Base-by-base conservation (phyloP, 2,888 invertebrate genomes). In the Ormyrus thymus region DNA sequence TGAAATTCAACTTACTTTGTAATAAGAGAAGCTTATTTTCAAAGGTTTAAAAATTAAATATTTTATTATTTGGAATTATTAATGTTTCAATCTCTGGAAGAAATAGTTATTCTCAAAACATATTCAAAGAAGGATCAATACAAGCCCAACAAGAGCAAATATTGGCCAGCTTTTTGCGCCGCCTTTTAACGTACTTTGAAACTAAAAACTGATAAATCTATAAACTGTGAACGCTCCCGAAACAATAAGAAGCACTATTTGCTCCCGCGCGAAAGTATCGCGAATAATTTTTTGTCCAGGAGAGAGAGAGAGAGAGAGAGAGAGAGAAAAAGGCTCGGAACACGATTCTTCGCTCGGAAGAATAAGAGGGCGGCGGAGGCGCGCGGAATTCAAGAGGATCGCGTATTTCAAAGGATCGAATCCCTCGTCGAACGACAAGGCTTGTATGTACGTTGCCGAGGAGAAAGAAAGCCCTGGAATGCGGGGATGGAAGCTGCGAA, bases 371-470 rank as follows among this genome's bases (percentile, higher is more conserved):
- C 45, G 71, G 7, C 56, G 68, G 29, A 13, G 45, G 13, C 61
- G 59, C 62, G 68, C 48, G 62, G 43, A 70, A 70, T 62, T 75
- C 75, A 68, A 66, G 75, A 74, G 74, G 65, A 74, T 56, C 75
- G 68, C 46, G 59, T 61, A 70, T 76, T 76, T 76, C 76, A 76
- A 76, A 76, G 62, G 76, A 76, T 70, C 76, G 76, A 76, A 76
- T 70, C 69, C 62, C 48, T 62, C 51, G 58, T 64, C 2, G 59
- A 71, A 43, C 72, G 55, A 72, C 72, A 55, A 48, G 62, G 4
- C n/a, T 29, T 0, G 6, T 29, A 61, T 29, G 43, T 43, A 61
- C 9, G 59, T 6, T 4, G 29, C 5, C 11, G 43, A 70, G 51
- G 46, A 50, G 56, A 43, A 10, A 48, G 53, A 9, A 62, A 69